phyloP scores from a whole-genome alignment of 2,113 vertebrate species.

The Synchiropus splendidus region DNA sequence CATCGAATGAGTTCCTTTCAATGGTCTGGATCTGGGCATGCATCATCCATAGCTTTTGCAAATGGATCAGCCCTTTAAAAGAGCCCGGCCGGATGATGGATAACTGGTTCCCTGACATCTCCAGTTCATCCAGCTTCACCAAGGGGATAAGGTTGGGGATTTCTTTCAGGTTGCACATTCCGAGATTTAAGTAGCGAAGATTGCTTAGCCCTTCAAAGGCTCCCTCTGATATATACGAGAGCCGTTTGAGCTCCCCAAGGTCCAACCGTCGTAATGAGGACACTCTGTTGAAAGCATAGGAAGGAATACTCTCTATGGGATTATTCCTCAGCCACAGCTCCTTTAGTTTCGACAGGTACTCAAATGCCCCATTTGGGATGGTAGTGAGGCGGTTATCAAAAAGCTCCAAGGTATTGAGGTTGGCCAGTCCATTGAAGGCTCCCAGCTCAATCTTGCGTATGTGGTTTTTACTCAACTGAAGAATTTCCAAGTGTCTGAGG shows the following conservation, averaged over 20 bases:
- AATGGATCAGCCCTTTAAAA: constrained; percentile 95
- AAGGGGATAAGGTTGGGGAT: constrained; percentile 97
- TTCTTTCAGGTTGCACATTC: constrained; percentile 98
- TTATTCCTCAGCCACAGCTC: constrained; percentile 98
- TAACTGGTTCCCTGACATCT: constrained; percentile 97
- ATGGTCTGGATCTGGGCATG: constrained; percentile 98
- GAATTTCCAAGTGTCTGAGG: constrained; percentile 91
- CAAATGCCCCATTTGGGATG: constrained; percentile 98
- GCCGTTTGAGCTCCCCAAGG: constrained; percentile 92
- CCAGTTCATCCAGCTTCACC: constrained; percentile 91
- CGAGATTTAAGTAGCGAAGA: constrained; percentile 97
- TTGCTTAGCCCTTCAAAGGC: constrained; percentile 98
- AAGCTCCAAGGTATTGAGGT: constrained; percentile 97
- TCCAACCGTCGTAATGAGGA: constrained; percentile 90
- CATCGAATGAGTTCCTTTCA: constrained; percentile 96
- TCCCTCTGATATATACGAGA: constrained; percentile 97
- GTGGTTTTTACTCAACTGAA: constrained; percentile 96
- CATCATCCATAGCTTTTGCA: constrained; percentile 99
- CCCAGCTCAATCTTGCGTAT: constrained; percentile 98
- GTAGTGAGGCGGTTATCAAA: constrained; percentile 98
- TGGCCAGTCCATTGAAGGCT: constrained; percentile 97
- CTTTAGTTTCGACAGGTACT: constrained; percentile 97
- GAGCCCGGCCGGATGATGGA: constrained; percentile 87
- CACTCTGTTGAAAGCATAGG: constrained; percentile 98
- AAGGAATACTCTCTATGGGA: constrained; percentile 96